Conservation (phyloP, 2,797 vertebrate species). For the Rhynchotus rufescens region DNA sequence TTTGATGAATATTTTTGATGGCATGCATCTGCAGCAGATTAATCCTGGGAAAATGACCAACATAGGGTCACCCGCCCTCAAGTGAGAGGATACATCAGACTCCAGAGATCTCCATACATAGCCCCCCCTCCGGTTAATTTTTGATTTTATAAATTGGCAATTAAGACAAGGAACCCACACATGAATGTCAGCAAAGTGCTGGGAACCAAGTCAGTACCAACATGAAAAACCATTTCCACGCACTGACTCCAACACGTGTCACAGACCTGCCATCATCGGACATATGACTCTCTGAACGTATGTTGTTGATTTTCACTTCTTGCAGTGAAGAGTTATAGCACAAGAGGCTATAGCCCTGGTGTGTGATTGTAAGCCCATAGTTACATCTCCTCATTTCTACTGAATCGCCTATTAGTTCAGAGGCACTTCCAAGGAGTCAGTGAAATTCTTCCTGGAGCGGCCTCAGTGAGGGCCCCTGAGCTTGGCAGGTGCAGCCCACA, state of each 20-base stretch:
- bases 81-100: accelerated
- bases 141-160: background rate
- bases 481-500: too few relatives aligned
- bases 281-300: background rate
- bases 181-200: background rate
- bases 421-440: accelerated
- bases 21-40: accelerated
- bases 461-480: background rate
- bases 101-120: background rate
- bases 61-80: background rate
- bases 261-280: background rate
- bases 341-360: background rate
- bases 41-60: accelerated
- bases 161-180: background rate
- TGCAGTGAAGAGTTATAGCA: background rate
- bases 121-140: background rate
- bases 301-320: background rate
- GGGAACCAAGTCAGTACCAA: background rate
- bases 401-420: accelerated
- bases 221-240: background rate
- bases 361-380: accelerated
- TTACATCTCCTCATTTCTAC: background rate
- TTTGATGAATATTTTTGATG: accelerated
- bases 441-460: accelerated
- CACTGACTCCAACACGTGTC: too few relatives aligned